These are phyloP conservation scores for Telenomus remus DNA, from an alignment of 1,140 invertebrate genomes.

Conservation along the genomic window DNA sequence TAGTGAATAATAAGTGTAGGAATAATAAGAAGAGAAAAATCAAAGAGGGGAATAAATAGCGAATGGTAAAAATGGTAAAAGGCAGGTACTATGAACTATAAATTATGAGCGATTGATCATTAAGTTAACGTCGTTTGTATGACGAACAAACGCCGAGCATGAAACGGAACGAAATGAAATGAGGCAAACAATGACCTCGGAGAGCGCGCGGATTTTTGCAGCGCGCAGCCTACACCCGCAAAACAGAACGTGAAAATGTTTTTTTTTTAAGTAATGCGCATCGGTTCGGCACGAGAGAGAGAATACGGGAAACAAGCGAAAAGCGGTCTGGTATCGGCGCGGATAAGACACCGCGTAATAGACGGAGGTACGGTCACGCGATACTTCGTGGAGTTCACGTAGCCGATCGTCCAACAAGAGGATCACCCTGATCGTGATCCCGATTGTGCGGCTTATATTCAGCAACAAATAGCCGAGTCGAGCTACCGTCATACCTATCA, in stretches of 20 bases:
- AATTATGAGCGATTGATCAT: slow-evolving; percentile 35
- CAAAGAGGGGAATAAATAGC: too few species aligned
- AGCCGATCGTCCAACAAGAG: slow-evolving; percentile 44
- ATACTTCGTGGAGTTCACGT: slow-evolving; percentile 55
- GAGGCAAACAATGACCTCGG: slow-evolving; percentile 32
- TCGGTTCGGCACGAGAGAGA: slow-evolving; percentile 74
- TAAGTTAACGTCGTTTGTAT: slow-evolving; percentile 25
- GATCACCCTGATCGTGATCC: slow-evolving; percentile 57
- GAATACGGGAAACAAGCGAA: slow-evolving; percentile 70
- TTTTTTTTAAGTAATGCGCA: slow-evolving; percentile 31
- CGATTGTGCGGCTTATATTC: slow-evolving; percentile 41
- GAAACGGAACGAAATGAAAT: slow-evolving; percentile 38
- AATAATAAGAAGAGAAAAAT: too few species aligned
- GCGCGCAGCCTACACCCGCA: slow-evolving; percentile 12
- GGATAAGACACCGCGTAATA: slow-evolving; percentile 58
- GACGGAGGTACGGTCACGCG: slow-evolving; percentile 62
- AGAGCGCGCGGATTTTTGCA: slow-evolving; percentile 18
- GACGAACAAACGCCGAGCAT: slow-evolving; percentile 29
- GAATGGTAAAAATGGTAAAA: too few species aligned
- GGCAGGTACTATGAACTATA: background rate
- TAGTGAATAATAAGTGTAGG: too few species aligned
- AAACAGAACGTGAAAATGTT: slow-evolving; percentile 31
- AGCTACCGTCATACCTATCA: slow-evolving; percentile 54
- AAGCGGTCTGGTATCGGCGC: slow-evolving; percentile 36
- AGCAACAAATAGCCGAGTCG: slow-evolving; percentile 45